Base-by-base conservation (phyloP, 92 coral and sea anemone species). In the Pocillopora grandis region DNA sequence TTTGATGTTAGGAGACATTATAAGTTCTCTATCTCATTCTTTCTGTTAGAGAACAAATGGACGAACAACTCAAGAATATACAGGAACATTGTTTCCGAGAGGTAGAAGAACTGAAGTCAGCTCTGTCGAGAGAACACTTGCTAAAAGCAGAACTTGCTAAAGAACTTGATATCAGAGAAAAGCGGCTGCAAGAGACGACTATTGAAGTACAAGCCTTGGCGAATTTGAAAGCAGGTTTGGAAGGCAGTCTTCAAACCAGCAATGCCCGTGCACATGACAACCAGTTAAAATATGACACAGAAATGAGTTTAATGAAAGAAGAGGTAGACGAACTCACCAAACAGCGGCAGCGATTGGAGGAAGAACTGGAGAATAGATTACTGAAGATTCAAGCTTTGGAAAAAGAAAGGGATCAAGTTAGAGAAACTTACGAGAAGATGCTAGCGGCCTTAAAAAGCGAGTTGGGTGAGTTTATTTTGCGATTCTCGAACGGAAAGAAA, bases 341-440 rank as follows among this genome's bases (percentile, higher is more conserved):
- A 15, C 8, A 69, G 13, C 58, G 80, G 23, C 82, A 62, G 33
- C 48, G 42, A 33, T 52, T 72, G 21, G 79, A 82, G 86, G 31
- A 82, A 74, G 79, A 23, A 4, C 6, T 82, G 69, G 61, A 21
- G 27, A 67, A 62, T 62, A 82, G 33, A 36, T 37, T 20, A 37
- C 37, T 55, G 11, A 80, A 48, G 57, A 49, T 83, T 74, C 72
- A 62, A 31, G 83, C 71, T 58, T 72, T 84, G 31, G 90, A 90
- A 17, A 42, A 42, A 5, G 97, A 91, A 42, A 76, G 88, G 16
- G 84, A 84, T 18, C 89, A 86, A 66, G 80, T 89, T 1, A 77
- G 86, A 64, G 90, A 93, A 27, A 86, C 87, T 1, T 93, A 93
- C 55, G 98, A 94, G 78, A 71, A 89, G 19, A 88, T 91, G 89